These are phyloP conservation scores for Entelurus aequoreus DNA, from an alignment of 2,113 vertebrate species.

Conservation along the genomic window DNA sequence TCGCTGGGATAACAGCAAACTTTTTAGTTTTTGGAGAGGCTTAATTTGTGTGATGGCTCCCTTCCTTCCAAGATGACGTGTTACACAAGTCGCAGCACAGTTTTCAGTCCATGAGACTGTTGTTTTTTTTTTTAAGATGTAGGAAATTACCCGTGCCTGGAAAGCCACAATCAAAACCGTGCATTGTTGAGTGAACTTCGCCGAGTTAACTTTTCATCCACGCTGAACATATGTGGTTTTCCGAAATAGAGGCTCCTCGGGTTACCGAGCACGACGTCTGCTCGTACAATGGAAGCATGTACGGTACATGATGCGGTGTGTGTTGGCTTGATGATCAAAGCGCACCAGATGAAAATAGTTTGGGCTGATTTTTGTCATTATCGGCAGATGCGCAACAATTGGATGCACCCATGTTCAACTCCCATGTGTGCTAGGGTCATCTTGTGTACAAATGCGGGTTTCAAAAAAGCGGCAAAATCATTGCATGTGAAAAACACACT, in stretches of 20 bases:
- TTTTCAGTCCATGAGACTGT: slow-evolving; percentile 25
- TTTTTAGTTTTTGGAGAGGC: slow-evolving; percentile 78
- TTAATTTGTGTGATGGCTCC: slow-evolving; percentile 73
- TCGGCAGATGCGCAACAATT: slow-evolving; percentile 28
- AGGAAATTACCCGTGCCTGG: slow-evolving; percentile 29
- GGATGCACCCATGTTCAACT: slow-evolving; percentile 17
- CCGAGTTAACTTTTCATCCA: slow-evolving; percentile 49
- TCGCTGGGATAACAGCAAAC: slow-evolving; percentile 86
- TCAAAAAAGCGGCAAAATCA: too few species aligned
- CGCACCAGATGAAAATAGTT: slow-evolving; percentile 49
- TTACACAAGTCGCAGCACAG: slow-evolving; percentile 47
- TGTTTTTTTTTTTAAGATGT: slow-evolving; percentile 20
- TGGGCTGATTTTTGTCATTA: slow-evolving; percentile 31
- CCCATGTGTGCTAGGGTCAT: slow-evolving; percentile 6
- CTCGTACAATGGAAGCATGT: slow-evolving; percentile 32
- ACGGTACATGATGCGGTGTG: slow-evolving; percentile 14
- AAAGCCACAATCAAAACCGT: slow-evolving; percentile 42
- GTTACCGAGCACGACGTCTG: slow-evolving; percentile 38
- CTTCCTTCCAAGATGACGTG: slow-evolving; percentile 75
- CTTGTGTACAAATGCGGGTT: too few species aligned
- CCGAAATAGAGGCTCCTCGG: slow-evolving; percentile 32
- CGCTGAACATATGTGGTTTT: slow-evolving; percentile 57
- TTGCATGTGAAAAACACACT: too few species aligned
- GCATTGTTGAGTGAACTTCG: slow-evolving; percentile 39
- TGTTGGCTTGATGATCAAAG: slow-evolving; percentile 42